A percentile compares a stretch with the other conserved stretches of the same genome.
These are phyloP conservation scores for Rhabdomys pumilio DNA, from an alignment of 2,797 vertebrate genomes.

Conservation along the genomic window DNA sequence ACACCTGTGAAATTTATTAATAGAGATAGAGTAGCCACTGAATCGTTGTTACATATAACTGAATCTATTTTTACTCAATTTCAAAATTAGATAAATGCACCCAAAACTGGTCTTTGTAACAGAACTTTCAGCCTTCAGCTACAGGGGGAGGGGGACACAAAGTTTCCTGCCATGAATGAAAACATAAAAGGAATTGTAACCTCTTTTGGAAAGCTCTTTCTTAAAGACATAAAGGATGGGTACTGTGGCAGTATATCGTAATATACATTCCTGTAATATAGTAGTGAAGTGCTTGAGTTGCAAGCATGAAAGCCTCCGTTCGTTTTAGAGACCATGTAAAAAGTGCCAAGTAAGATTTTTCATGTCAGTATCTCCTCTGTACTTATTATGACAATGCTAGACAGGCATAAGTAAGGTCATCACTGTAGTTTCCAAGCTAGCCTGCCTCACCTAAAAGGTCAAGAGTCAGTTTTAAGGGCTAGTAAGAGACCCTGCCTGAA, in stretches of 20 bases:
- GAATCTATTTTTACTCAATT: not conserved
- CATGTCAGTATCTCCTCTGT: not conserved
- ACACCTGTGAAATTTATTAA: not conserved
- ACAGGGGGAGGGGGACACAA: not conserved
- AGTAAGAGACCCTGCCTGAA: not conserved
- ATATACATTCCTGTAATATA: not conserved
- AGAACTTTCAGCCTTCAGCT: not conserved
- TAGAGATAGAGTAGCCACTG: not conserved
- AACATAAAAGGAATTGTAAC: not conserved
- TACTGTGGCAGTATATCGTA: not conserved
- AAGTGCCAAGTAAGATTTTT: not conserved
- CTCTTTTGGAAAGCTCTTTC: not conserved
- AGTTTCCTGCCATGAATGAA: not conserved
- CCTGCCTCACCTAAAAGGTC: not conserved
- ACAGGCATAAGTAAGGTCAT: not conserved
- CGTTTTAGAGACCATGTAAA: not conserved
- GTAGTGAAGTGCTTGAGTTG: not conserved
- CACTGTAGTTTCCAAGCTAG: not conserved
- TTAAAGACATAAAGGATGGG: not conserved
- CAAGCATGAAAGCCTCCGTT: not conserved
- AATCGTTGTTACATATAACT: not conserved
- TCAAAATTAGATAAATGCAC: not conserved
- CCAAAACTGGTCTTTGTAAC: not conserved
- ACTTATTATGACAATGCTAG: not conserved
- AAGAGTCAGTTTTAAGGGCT: fast-evolving